phyloP scores from a whole-genome alignment of 2,797 vertebrate species.

The Coilia nasus region DNA sequence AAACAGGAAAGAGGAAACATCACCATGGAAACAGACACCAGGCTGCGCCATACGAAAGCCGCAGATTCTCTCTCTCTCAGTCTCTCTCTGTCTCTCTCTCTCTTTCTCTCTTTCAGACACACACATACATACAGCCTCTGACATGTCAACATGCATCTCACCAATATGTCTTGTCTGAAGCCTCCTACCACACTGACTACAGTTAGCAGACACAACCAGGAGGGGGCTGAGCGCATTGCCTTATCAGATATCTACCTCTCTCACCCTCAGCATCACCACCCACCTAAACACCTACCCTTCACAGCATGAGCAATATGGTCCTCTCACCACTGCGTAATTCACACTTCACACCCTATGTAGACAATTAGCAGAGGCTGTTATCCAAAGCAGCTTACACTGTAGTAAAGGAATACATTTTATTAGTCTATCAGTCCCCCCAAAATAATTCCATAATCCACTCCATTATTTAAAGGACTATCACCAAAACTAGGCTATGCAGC shows the following conservation, averaged over 20 bases:
- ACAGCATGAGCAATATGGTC: background rate
- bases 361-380: background rate
- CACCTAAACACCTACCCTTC: background rate
- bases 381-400: background rate
- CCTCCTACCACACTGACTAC: background rate
- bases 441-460: background rate
- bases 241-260: background rate
- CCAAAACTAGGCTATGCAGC: background rate
- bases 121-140: conserved; percentile 32
- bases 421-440: background rate
- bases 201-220: background rate
- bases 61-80: conserved; percentile 66
- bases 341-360: conserved; percentile 1
- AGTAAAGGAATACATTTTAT: background rate
- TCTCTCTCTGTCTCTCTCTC: background rate
- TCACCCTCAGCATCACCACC: background rate
- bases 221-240: background rate
- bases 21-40: conserved; percentile 86
- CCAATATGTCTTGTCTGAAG: background rate
- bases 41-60: conserved; percentile 84
- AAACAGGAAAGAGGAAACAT: conserved; percentile 88
- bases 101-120: conserved; percentile 37
- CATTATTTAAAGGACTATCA: background rate
- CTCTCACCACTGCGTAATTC: background rate
- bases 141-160: background rate